Evolutionary conservation across 2,113 vertebrate species (phyloP).

Genomic region (Herpailurus yagouaroundi): DNA sequence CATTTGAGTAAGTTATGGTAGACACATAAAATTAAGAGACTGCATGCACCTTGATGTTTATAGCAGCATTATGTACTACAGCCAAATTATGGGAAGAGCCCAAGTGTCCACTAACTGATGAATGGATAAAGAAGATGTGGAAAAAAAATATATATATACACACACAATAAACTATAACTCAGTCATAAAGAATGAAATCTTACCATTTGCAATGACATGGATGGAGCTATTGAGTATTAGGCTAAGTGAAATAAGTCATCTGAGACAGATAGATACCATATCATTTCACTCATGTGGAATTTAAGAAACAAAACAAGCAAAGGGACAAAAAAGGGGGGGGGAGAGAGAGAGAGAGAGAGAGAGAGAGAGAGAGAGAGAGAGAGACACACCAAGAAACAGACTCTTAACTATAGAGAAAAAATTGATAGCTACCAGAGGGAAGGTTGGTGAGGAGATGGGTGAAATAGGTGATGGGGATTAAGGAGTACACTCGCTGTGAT

Average conservation of each 20-base stretch:
- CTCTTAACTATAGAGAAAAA: not conserved
- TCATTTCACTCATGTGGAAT: too few relatives aligned
- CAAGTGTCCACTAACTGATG: not conserved
- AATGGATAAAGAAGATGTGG: not conserved
- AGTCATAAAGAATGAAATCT: too few relatives aligned
- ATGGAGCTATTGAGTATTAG: too few relatives aligned
- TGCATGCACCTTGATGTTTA: not conserved
- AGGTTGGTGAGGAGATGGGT: not conserved
- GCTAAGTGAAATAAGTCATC: too few relatives aligned
- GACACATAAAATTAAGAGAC: not conserved
- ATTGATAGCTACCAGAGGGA: not conserved
- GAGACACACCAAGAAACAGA: not conserved
- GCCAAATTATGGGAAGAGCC: not conserved
- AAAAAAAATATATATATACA: too few relatives aligned
- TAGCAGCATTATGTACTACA: not conserved
- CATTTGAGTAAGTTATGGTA: not conserved
- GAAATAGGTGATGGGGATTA: not conserved
- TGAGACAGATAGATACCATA: too few relatives aligned
- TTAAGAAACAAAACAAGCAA: too few relatives aligned
- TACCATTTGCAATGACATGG: too few relatives aligned
- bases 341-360: not conserved
- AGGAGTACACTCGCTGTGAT: not conserved
- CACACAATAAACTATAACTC: too few relatives aligned
- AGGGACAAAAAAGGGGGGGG: too few relatives aligned
- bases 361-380: not conserved